A percentile compares a stretch with the other conserved stretches of the same genome.
Evolutionary conservation across 2,113 vertebrate species (phyloP).

Genomic region (Sturnira hondurensis): DNA sequence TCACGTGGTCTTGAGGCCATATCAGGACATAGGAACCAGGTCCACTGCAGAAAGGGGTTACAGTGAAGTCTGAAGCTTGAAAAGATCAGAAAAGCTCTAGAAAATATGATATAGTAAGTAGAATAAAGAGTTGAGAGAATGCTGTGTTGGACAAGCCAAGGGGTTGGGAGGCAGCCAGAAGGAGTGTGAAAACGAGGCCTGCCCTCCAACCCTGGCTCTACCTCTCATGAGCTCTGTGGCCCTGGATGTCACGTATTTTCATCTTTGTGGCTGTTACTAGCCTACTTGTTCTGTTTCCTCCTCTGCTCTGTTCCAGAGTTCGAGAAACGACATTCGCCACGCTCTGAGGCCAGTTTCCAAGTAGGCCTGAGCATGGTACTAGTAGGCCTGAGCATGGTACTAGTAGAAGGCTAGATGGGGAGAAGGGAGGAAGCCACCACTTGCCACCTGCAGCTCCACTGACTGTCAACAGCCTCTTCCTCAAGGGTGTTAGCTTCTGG

Average conservation of each 20-base stretch:
- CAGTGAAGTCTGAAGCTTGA: neutral
- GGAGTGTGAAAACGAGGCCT: neutral
- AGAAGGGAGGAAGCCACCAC: neutral
- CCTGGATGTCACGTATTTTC: neutral
- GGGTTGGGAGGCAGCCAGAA: neutral
- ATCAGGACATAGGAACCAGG: neutral
- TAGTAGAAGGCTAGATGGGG: neutral
- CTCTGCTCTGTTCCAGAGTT: neutral
- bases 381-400: neutral
- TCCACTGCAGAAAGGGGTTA: neutral
- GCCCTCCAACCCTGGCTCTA: neutral
- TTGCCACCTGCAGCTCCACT: neutral
- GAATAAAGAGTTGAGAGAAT: neutral
- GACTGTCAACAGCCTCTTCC: neutral
- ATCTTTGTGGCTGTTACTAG: neutral
- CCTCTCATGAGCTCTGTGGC: neutral
- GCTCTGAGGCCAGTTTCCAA: neutral
- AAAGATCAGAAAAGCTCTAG: neutral
- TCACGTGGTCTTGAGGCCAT: neutral
- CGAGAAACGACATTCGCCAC: neutral
- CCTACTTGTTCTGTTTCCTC: neutral
- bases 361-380: neutral
- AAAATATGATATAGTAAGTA: neutral
- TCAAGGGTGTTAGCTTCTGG: neutral
- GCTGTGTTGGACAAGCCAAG: neutral